Percentiles rank a stretch among this genome's conserved stretches.
Conservation (phyloP, 64 coral and sea anemone genomes). For the Actinia equina region DNA sequence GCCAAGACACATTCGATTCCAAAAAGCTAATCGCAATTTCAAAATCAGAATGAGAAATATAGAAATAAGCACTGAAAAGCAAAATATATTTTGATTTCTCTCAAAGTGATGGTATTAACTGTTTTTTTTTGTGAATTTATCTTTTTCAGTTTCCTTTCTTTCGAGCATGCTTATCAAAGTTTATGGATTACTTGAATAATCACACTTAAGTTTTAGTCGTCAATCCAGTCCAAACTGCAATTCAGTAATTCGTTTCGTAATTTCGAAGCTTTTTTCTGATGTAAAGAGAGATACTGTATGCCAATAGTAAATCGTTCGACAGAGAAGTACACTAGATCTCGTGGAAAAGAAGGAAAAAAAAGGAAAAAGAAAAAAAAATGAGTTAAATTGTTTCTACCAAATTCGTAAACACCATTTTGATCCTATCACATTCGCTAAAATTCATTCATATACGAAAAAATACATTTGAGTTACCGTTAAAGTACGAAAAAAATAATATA, state of each 20-base stretch:
- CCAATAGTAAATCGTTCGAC: neutral
- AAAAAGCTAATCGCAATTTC: neutral
- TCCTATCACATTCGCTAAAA: too few relatives aligned
- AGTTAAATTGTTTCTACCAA: too few relatives aligned
- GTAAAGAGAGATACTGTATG: neutral
- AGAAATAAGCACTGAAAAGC: neutral
- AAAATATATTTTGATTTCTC: neutral
- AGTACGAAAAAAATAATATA: too few relatives aligned
- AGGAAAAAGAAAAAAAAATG: too few relatives aligned
- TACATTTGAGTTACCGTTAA: too few relatives aligned
- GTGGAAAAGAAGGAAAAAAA: too few relatives aligned
- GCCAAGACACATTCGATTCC: neutral
- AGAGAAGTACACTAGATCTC: too few relatives aligned
- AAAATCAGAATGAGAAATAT: neutral
- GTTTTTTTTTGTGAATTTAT: neutral
- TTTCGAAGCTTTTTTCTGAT: neutral
- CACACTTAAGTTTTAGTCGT: neutral
- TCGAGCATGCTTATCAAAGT: neutral
- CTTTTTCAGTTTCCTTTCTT: neutral
- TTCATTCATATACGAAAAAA: too few relatives aligned
- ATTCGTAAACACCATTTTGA: too few relatives aligned
- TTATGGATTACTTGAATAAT: neutral
- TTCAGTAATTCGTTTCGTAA: neutral
- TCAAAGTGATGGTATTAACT: neutral
- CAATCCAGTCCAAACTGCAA: too few relatives aligned